These are phyloP conservation scores for Plecotus auritus DNA, from an alignment of 2,113 vertebrate genomes.

Conservation along the genomic window DNA sequence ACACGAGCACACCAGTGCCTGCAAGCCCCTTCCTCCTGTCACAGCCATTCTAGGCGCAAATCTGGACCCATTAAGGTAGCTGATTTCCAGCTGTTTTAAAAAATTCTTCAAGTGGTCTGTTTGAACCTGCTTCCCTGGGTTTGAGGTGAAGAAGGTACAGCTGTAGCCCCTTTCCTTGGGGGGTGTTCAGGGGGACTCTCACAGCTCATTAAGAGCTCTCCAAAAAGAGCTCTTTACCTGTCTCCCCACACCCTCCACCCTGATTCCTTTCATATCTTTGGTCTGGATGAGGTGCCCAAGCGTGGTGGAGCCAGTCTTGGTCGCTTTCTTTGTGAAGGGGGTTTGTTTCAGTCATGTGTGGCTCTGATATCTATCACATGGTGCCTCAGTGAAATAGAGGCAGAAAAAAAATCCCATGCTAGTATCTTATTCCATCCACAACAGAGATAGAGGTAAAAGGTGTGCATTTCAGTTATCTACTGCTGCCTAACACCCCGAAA, in stretches of 20 bases:
- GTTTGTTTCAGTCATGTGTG: not conserved
- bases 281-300: not conserved
- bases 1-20: not conserved
- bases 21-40: fast-evolving
- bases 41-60: not conserved
- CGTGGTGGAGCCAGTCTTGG: not conserved
- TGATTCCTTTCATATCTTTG: not conserved
- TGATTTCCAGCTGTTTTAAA: not conserved
- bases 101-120: not conserved
- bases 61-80: not conserved
- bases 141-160: not conserved
- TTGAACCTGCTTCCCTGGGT: not conserved
- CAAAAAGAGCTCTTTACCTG: not conserved
- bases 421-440: not conserved
- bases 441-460: not conserved
- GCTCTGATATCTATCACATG: not conserved
- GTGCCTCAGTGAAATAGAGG: not conserved
- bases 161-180: not conserved
- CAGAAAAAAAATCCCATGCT: not conserved
- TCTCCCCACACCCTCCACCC: fast-evolving
- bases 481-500: not conserved
- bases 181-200: too few relatives aligned
- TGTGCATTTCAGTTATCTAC: not conserved
- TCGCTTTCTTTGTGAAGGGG: not conserved
- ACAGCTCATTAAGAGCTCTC: not conserved